A percentile compares a stretch with the other conserved stretches of the same genome.
Conservation (phyloP, 2,797 vertebrate species). For the Peromyscus melanophrys region DNA sequence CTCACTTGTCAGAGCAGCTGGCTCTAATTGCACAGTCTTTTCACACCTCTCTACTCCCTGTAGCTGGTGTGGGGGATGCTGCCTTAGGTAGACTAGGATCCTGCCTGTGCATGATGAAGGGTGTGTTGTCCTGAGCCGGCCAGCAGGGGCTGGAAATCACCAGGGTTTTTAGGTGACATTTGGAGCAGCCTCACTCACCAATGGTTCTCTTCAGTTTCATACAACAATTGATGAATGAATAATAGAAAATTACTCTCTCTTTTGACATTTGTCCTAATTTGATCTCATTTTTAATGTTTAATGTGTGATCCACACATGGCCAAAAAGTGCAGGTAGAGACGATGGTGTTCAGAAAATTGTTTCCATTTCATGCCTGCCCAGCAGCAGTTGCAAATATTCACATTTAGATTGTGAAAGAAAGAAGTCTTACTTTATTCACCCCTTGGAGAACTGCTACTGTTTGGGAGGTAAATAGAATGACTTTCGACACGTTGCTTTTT, state of each 20-base stretch:
- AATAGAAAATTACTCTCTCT: background rate
- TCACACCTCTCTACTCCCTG: background rate
- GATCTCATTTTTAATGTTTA: conserved; percentile 8
- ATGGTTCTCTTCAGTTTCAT: background rate
- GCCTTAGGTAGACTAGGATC: background rate
- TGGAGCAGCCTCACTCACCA: fast-evolving
- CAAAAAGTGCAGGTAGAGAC: background rate
- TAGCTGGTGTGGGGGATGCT: fast-evolving
- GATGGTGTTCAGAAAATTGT: background rate
- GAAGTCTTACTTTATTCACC: conserved; percentile 38
- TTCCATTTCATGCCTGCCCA: background rate
- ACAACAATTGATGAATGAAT: background rate
- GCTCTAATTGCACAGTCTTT: background rate
- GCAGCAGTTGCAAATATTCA: background rate
- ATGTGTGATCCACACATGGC: background rate
- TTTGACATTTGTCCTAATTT: background rate
- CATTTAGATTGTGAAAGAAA: conserved; percentile 1
- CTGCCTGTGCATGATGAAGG: background rate
- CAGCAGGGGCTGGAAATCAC: background rate
- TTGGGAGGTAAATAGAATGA: background rate
- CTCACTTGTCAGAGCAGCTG: background rate
- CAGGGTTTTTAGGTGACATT: too few species aligned
- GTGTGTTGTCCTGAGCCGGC: fast-evolving
- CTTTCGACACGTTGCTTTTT: conserved; percentile 25
- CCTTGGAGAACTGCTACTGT: conserved; percentile 14